Evolutionary conservation across 2,113 vertebrate genomes (phyloP), one percentile per base, ranked within the genome.

Genomic region (Spheniscus mendiculus): DNA sequence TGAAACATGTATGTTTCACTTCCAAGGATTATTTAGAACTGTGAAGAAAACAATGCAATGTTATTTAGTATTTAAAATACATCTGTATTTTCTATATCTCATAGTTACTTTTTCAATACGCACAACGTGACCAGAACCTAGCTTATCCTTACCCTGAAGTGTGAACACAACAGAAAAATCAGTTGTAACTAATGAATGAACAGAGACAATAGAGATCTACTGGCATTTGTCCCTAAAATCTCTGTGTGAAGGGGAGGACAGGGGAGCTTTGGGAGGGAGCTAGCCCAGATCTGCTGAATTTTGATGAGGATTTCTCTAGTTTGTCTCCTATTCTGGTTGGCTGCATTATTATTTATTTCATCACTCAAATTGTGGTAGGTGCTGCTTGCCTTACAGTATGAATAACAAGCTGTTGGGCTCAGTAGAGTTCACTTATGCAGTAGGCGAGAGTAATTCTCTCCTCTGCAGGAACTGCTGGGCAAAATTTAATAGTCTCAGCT

Each of bases 271-370:
- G 62, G 53, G 82, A 96, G 63, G 53, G 87, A 84, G 56, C 67
- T 42, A 56, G 81, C 58, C 66, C 65, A 91, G 83, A 89, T 93
- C 86, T 93, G 80, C 83, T 96, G 97, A 95, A 97, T 97, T 97
- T 97, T 3, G 44, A 97, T 96, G 89, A 96, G 87, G 81, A 79
- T 91, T 96, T 96, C 73, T 91, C 87, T 79, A 69, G 89, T 91
- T 96, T 92, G 65, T 79, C 94, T 93, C 61, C 38, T 42, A 81
- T 90, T 97, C 89, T 97, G 81, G 91, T 97, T 96, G 96, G 94
- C 72, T 95, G 94, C 94, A 97, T 97, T 97, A 95, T 94, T 97
- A 95, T 97, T 97, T 97, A 97, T 97, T 94, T 96, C 93, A 96
- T 97, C 95, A 97, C 83, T 96, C 89, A 93, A 87, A 97, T 94